Base-by-base conservation (phyloP, 2,888 invertebrate species). In the Dexiosoma caninum region DNA sequence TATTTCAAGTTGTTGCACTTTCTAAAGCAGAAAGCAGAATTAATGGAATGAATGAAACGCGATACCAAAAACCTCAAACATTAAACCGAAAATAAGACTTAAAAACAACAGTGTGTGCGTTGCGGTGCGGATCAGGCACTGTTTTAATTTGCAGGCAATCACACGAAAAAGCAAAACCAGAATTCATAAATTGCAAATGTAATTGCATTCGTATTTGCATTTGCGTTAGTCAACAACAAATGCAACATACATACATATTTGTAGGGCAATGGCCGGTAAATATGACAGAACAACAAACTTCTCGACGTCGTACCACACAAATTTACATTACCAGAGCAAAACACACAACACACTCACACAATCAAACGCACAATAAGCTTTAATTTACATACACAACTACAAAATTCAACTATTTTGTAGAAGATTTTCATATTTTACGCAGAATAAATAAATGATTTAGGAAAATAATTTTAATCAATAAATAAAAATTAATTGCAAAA, bases 251-350 rank as follows among this genome's bases (percentile, higher is more conserved):
- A n/a, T n/a, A n/a, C n/a, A n/a, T n/a, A n/a, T 79, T 74, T 71
- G 59, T 72, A 62, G 80, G 76, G 72, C 76, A 81, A 64, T 81
- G 81, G 72, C 72, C 69, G 55, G 46, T 44, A 46, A 62, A 62
- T 14, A 51, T 12, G 27, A 40, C 37, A 49, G 27, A 10, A 49
- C 5, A 53, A 7, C 9, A 37, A 62, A 49, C n/a, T 23, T 49
- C 37, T 37, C 37, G 32, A n/a, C 35, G 35, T 64, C 6, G 35
- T 19, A 23, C 19, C 9, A 21, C n/a, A 66, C 16, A 44, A 64
- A 55, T 57, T 23, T 46, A 16, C 44, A 10, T 16, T 21, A 27
- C 55, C 46, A 46, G 21, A 46, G 30, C 21, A 21, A n/a, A 42
- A 14, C 9, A 46, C 64, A n/a, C 35, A 49, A 23, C 10, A 14